These are phyloP conservation scores for Otus sunia DNA, from an alignment of 2,113 vertebrate species.

Conservation along the genomic window DNA sequence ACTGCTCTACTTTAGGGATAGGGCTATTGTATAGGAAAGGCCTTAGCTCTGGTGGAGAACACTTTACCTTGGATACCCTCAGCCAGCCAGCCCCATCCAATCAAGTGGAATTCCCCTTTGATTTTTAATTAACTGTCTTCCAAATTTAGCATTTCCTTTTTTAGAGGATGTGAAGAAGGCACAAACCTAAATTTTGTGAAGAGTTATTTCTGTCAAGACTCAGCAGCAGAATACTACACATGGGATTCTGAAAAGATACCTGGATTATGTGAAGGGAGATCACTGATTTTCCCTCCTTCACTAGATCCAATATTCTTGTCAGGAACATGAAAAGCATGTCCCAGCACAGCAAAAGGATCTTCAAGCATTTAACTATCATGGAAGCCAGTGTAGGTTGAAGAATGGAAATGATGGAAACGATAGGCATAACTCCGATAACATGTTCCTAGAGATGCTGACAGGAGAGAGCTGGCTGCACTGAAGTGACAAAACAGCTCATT, in stretches of 20 bases:
- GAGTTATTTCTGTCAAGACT: background rate
- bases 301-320: background rate
- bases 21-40: background rate
- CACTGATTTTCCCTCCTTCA: background rate
- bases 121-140: background rate
- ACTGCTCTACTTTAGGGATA: background rate
- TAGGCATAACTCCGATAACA: background rate
- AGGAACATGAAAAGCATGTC: background rate
- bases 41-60: background rate
- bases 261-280: background rate
- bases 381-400: background rate
- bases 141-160: background rate
- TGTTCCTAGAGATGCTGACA: background rate
- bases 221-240: background rate
- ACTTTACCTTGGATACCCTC: background rate
- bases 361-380: background rate
- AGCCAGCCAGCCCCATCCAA: background rate
- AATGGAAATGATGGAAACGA: background rate
- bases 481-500: background rate
- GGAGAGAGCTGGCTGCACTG: background rate
- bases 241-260: background rate
- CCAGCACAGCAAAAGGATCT: background rate
- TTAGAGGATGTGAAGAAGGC: background rate
- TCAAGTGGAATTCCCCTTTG: slow-evolving; percentile 18
- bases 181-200: background rate